phyloP scores from a whole-genome alignment of 1,140 invertebrate genomes.

The Neoseiulus cucumeris region DNA sequence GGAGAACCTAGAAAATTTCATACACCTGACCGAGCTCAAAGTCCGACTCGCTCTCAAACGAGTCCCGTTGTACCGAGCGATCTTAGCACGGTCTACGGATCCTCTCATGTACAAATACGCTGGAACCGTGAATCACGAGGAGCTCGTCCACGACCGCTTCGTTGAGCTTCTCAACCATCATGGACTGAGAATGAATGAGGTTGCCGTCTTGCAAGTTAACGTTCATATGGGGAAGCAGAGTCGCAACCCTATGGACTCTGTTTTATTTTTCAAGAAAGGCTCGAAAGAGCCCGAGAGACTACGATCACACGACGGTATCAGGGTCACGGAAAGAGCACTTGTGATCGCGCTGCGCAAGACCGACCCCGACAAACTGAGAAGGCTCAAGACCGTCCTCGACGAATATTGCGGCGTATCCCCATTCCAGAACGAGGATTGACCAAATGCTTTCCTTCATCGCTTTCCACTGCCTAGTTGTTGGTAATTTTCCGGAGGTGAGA shows the following conservation, averaged over 20 bases:
- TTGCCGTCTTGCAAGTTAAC: neutral
- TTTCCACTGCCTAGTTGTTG: too few species aligned
- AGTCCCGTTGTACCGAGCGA: neutral
- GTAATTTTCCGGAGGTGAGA: too few species aligned
- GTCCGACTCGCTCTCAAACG: neutral
- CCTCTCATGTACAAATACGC: neutral
- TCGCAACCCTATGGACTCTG: neutral
- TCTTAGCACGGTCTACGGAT: neutral
- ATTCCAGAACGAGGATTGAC: too few species aligned
- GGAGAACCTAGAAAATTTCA: neutral
- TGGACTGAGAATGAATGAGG: neutral
- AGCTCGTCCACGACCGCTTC: neutral
- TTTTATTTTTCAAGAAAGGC: neutral
- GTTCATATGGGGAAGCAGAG: neutral
- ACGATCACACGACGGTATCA: neutral
- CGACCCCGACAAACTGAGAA: neutral
- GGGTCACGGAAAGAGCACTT: neutral
- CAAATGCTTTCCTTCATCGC: too few species aligned
- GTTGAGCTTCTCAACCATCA: neutral
- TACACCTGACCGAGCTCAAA: neutral
- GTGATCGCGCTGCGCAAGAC: neutral
- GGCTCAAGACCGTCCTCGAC: neutral
- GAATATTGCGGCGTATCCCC: neutral
- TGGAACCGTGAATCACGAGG: neutral
- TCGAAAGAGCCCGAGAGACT: neutral